Percentiles rank a stretch among this genome's conserved stretches.
Conservation (phyloP, 2,797 vertebrate genomes). For the Platyrinchus mystaceus region DNA sequence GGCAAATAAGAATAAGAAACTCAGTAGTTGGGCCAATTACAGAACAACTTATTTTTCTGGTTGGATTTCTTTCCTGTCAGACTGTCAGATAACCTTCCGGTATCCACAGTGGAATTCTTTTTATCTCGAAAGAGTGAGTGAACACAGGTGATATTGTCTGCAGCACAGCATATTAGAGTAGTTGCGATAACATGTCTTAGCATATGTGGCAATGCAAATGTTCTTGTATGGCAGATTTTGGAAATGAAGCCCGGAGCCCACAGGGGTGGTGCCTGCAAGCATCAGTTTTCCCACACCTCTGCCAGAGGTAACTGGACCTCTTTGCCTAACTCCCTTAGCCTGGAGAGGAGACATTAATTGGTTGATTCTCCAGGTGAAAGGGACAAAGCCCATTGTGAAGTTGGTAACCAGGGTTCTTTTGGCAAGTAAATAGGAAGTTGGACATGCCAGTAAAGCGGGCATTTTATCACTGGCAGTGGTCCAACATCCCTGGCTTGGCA, state of each 20-base stretch:
- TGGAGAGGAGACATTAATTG: background rate
- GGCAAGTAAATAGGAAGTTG: background rate
- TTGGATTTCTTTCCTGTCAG: conserved; percentile 2
- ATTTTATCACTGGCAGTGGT: background rate
- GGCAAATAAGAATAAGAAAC: conserved; percentile 10
- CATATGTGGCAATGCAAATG: background rate
- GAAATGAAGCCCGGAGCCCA: background rate
- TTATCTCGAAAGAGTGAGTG: background rate
- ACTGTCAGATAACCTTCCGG: conserved; percentile 15
- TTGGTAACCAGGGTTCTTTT: background rate
- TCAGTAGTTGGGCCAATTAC: background rate
- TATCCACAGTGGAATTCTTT: background rate
- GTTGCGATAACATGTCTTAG: background rate
- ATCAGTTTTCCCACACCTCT: background rate
- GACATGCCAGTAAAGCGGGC: conserved; percentile 6
- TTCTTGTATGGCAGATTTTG: background rate
- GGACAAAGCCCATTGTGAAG: background rate
- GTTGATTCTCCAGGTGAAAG: background rate
- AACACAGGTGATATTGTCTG: background rate
- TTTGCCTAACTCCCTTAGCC: background rate
- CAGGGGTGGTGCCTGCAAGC: background rate
- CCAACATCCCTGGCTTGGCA: conserved; percentile 2
- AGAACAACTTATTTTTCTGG: conserved; percentile 14
- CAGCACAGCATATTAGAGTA: background rate
- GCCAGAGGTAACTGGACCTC: background rate